Conservation (phyloP, 2,888 invertebrate genomes). For the Elegia similella region DNA sequence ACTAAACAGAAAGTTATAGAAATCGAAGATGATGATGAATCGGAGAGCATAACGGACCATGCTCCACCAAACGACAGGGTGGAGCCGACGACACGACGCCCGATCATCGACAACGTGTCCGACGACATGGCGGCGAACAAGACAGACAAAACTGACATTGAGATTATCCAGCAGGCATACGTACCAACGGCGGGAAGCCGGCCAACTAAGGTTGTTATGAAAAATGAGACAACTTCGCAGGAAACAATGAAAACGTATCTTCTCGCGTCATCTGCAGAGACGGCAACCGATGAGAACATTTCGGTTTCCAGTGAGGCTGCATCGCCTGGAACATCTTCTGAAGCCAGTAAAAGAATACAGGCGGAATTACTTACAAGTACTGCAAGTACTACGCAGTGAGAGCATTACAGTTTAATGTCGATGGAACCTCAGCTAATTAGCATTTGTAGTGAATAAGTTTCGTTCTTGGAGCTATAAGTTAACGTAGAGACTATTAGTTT, state of each 20-base stretch:
- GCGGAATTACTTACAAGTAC: slow-evolving; percentile 33
- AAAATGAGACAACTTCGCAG: slow-evolving; percentile 42
- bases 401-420: slow-evolving; percentile 29
- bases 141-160: slow-evolving; percentile 61
- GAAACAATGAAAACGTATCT: slow-evolving; percentile 28
- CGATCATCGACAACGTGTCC: slow-evolving; percentile 70
- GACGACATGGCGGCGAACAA: slow-evolving; percentile 48
- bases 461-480: slow-evolving; percentile 73
- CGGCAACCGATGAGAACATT: slow-evolving; percentile 31
- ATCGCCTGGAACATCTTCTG: slow-evolving; percentile 23
- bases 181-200: slow-evolving; percentile 63
- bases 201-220: slow-evolving; percentile 68
- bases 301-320: slow-evolving; percentile 29
- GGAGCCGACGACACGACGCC: slow-evolving; percentile 66
- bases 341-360: slow-evolving; percentile 26
- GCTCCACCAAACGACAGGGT: slow-evolving; percentile 62
- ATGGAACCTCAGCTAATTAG: slow-evolving; percentile 68
- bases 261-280: slow-evolving; percentile 34
- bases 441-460: slow-evolving; percentile 75
- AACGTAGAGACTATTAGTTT: slow-evolving; percentile 73
- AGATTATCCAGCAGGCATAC: slow-evolving; percentile 67
- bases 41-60: slow-evolving; percentile 59
- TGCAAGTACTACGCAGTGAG: slow-evolving; percentile 42
- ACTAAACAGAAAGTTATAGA: slow-evolving; percentile 61
- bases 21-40: slow-evolving; percentile 69